Evolutionary conservation across 2,113 vertebrate genomes (phyloP).

Genomic region (Capra hircus): DNA sequence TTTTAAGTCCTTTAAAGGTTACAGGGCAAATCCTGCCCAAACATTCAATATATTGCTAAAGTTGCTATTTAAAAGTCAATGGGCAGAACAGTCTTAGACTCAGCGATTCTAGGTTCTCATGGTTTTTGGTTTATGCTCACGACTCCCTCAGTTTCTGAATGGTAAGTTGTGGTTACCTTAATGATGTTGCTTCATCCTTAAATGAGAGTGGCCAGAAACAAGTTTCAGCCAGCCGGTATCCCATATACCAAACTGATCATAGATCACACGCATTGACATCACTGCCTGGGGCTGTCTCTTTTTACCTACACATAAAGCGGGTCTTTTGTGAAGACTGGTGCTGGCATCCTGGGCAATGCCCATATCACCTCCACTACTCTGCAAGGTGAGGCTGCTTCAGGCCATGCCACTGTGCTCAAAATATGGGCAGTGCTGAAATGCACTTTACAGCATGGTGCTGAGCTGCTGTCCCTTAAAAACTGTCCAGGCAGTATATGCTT

Average conservation of each 20-base stretch:
- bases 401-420: background rate
- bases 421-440: background rate
- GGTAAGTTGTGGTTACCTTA: background rate
- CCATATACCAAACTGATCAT: background rate
- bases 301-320: background rate
- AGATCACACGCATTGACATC: background rate
- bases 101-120: constrained; percentile 41
- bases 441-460: background rate
- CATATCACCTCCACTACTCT: background rate
- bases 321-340: background rate
- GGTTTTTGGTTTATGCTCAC: background rate
- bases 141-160: background rate
- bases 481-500: background rate
- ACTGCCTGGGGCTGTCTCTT: background rate
- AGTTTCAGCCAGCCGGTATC: background rate
- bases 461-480: background rate
- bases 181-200: background rate
- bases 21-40: constrained; percentile 60
- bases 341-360: background rate
- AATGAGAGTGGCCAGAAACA: background rate
- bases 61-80: constrained; percentile 57
- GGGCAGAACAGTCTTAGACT: constrained; percentile 30
- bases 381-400: background rate
- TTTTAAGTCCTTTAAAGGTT: constrained; percentile 64
- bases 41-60: background rate